These are phyloP conservation scores for Poeciliopsis retropinna DNA, from an alignment of 2,113 vertebrate genomes.

Conservation along the genomic window DNA sequence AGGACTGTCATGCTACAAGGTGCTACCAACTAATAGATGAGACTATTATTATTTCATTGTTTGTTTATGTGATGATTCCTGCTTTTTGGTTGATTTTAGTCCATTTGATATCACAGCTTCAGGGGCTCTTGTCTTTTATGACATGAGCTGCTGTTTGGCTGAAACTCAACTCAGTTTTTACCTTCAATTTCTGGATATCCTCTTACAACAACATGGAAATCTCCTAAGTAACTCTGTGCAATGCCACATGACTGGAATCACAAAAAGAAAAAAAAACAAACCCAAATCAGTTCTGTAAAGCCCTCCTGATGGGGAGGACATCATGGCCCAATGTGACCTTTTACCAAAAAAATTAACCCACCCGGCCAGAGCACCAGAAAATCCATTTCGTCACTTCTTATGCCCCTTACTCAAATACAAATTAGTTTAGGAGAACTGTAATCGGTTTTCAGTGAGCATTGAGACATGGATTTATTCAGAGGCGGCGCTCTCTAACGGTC, in stretches of 20 bases:
- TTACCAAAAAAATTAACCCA: not conserved
- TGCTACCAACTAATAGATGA: too few relatives aligned
- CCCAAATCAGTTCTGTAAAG: too few relatives aligned
- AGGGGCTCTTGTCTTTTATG: not conserved
- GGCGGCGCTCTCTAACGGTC: constrained; percentile 48
- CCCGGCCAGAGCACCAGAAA: not conserved
- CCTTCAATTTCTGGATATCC: not conserved
- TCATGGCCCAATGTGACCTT: too few relatives aligned
- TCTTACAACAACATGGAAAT: not conserved
- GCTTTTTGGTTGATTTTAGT: too few relatives aligned
- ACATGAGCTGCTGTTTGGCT: not conserved
- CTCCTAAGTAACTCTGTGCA: not conserved
- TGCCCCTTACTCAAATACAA: not conserved
- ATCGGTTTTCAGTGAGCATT: not conserved
- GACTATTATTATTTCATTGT: too few relatives aligned
- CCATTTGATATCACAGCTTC: too few relatives aligned
- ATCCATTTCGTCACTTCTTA: not conserved
- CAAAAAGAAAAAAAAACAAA: too few relatives aligned
- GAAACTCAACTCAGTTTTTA: not conserved
- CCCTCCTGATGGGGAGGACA: too few relatives aligned
- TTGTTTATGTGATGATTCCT: too few relatives aligned
- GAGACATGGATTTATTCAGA: constrained; percentile 10
- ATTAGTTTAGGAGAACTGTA: not conserved
- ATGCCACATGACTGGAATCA: not conserved
- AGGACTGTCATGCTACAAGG: too few relatives aligned